Evolutionary conservation across 2,888 invertebrate genomes (phyloP), one percentile per base, ranked within the genome.

Genomic region (Auanema sp.): DNA sequence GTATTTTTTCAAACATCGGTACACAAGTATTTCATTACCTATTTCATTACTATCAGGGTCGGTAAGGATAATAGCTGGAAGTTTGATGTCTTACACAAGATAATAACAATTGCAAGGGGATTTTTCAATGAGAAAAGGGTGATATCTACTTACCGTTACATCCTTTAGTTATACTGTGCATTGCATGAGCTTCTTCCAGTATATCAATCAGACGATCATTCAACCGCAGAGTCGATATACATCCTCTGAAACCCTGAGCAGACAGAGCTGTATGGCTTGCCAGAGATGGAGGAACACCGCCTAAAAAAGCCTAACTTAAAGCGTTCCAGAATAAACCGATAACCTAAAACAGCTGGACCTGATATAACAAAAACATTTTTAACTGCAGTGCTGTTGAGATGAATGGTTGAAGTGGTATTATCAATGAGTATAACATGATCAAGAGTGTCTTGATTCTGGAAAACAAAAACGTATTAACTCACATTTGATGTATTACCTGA

Each of bases 401-500:
- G 33, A 33, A 33, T 25, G 1, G 65, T 66, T 1, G 61, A 68
- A 8, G 72, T 73, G n/a, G 76, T 71, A 59, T 78, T 75, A 58
- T 78, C 78, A 4, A 78, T 64, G n/a, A 75, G 47, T 50, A 78
- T 43, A 21, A 72, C 52, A 47, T 74, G 75, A 21, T 75, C 73
- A 49, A 64, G 60, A 3, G 69, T 72, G 40, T 71, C 66, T 12
- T 62, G 58, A 52, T 71, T 69, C 68, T 68, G 57, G 16, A 41
- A 14, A n/a, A 25, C 41, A 57, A 40, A 41, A 16, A 10, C 18
- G 18, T 18, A 16, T 21, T 21, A 1, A n/a, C 16, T 23, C 24
- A 0, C 8, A n/a, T 23, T 11, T 47, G 14, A 40, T 43, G 6
- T n/a, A 12, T 24, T 56, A 66, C 72, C 66, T 78, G 75, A 51